Evolutionary conservation across 2,797 vertebrate genomes (phyloP).

Genomic region (Peromyscus melanophrys): DNA sequence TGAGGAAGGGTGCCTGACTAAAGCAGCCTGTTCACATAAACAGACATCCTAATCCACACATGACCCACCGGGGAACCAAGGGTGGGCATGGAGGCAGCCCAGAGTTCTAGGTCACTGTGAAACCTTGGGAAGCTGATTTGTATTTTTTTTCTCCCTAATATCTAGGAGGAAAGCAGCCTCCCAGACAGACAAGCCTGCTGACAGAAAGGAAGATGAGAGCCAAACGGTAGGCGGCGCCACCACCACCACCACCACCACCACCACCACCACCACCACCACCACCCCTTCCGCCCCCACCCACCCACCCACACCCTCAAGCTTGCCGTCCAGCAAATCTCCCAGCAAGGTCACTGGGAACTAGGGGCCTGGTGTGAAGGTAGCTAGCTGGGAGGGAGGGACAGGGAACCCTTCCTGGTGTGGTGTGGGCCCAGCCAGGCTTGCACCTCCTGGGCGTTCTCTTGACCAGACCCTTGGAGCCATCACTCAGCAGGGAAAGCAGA

Average conservation of each 20-base stretch:
- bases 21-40: background rate
- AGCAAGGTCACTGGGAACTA: background rate
- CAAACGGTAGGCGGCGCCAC: constrained; percentile 91
- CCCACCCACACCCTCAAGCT: rapidly evolving
- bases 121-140: constrained; percentile 48
- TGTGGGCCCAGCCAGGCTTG: background rate
- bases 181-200: constrained; percentile 96
- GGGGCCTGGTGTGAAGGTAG: background rate
- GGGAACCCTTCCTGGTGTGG: background rate
- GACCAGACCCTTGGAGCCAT: background rate
- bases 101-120: rapidly evolving
- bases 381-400: background rate
- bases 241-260: too few relatives aligned
- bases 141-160: constrained; percentile 48
- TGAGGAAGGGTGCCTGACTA: background rate
- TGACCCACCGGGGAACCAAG: background rate
- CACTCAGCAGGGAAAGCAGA: background rate
- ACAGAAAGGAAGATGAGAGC: constrained; percentile 96
- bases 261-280: too few relatives aligned
- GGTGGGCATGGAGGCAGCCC: background rate
- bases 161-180: constrained; percentile 98
- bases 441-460: background rate
- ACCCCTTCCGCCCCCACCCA: too few relatives aligned
- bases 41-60: rapidly evolving
- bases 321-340: rapidly evolving